A percentile compares a stretch with the other conserved stretches of the same genome.
Evolutionary conservation across 2,113 vertebrate species (phyloP).

Genomic region (Turnix velox): DNA sequence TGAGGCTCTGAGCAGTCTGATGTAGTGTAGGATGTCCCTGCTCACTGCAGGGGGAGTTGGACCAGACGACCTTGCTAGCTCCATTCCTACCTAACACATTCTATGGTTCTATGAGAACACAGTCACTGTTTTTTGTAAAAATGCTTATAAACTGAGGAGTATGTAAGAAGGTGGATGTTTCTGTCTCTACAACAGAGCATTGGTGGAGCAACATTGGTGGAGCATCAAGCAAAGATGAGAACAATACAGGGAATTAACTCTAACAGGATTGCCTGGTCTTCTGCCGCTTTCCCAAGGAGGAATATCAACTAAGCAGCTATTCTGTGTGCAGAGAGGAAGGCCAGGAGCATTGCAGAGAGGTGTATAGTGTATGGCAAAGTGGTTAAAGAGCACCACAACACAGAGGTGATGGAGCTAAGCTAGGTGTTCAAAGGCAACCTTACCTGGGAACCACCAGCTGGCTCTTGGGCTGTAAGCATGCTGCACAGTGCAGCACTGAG

Average conservation of each 20-base stretch:
- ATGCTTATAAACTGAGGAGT: neutral
- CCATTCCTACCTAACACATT: no score
- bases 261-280: neutral
- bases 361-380: neutral
- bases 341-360: fast-evolving
- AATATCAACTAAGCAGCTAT: neutral
- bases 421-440: neutral
- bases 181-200: neutral
- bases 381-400: neutral
- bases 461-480: neutral
- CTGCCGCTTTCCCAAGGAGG: neutral
- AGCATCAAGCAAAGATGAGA: neutral
- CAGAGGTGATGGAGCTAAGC: neutral
- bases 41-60: no score
- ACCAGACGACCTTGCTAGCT: no score
- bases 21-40: no score
- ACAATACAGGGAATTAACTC: neutral
- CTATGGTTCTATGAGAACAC: no score
- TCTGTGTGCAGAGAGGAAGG: neutral
- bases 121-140: neutral
- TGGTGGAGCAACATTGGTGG: neutral
- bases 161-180: neutral
- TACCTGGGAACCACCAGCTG: neutral
- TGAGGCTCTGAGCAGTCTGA: no score
- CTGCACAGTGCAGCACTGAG: fast-evolving